phyloP scores from a whole-genome alignment of 2,113 vertebrate genomes.

The Rhadina sibilatrix region DNA sequence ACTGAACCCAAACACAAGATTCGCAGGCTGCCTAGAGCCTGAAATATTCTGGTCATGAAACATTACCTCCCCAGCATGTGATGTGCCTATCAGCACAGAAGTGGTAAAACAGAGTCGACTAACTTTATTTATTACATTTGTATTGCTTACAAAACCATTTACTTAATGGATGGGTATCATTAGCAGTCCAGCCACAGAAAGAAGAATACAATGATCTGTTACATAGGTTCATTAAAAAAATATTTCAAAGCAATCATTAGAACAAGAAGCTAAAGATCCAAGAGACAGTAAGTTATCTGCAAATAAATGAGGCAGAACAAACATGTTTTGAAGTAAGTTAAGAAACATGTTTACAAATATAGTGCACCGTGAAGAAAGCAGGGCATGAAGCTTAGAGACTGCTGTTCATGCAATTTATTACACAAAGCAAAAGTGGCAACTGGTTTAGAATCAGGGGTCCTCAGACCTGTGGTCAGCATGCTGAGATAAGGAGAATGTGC shows the following conservation, averaged over 20 bases:
- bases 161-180: slow-evolving; percentile 93
- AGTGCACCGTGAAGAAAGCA: slow-evolving; percentile 71
- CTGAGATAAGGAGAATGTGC: not conserved
- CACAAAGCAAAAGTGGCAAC: not conserved
- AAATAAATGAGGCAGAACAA: slow-evolving; percentile 88
- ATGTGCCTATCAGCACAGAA: slow-evolving; percentile 79
- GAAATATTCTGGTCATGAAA: slow-evolving; percentile 83
- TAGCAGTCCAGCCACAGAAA: slow-evolving; percentile 86
- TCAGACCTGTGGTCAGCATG: not conserved
- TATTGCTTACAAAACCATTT: slow-evolving; percentile 89
- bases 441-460: not conserved
- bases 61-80: slow-evolving; percentile 80
- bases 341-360: slow-evolving; percentile 81
- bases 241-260: slow-evolving; percentile 87
- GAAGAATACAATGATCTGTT: slow-evolving; percentile 87
- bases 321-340: slow-evolving; percentile 80
- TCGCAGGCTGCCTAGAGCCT: slow-evolving; percentile 63
- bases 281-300: slow-evolving; percentile 83
- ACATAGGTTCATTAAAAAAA: slow-evolving; percentile 89
- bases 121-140: slow-evolving; percentile 88
- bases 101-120: slow-evolving; percentile 76
- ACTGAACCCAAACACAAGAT: slow-evolving; percentile 58
- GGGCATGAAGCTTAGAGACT: slow-evolving; percentile 53
- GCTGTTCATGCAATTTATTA: slow-evolving; percentile 57
- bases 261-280: slow-evolving; percentile 81